Base-by-base conservation (phyloP, 2,797 vertebrate genomes). In the Choloepus didactylus region DNA sequence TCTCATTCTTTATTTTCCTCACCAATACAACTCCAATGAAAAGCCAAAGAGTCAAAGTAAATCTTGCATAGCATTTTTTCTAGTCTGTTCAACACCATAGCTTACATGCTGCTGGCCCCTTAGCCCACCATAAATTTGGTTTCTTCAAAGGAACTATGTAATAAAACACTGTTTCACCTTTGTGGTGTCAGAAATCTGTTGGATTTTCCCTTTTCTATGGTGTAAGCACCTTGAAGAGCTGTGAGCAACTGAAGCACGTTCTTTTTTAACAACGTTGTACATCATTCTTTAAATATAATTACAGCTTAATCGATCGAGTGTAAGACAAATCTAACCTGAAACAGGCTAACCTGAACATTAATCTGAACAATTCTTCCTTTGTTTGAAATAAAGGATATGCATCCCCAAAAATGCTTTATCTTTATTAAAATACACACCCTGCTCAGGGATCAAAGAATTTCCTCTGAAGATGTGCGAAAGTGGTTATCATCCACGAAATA, bases 401-500 rank as follows among this genome's bases (percentile, higher is more conserved):
- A 66, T 96, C 95, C 41, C 31, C 18, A 35, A 87, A 70, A n/a
- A 60, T 27, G 27, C 0, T 49, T 95, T 88, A 84, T 67, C 38
- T 87, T 75, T 66, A 70, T 88, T 94, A 94, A 91, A 94, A 86
- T 31, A 46, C 51, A 91, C 82, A 66, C 62, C 86, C 64, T 91
- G 92, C 70, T 94, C 6, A 62, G 69, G 62, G 87, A 89, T 96
- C 97, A 97, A 96, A 96, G 90, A 89, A 87, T 73, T 96, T 95
- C 35, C 19, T 77, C 69, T 89, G 59, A 67, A 83, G 4, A 25
- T 62, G 91, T 86, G 62, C 49, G 38, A 98, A 94, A 82, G n/a
- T 56, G 21, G 31, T 67, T 96, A 35, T 6, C 41, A 89, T 64
- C 95, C 96, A 91, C 62, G 80, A 96, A 90, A 23, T 8, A 35